Evolutionary conservation across 2,888 invertebrate genomes (phyloP).

Genomic region (Pseudolycoriella hygida): DNA sequence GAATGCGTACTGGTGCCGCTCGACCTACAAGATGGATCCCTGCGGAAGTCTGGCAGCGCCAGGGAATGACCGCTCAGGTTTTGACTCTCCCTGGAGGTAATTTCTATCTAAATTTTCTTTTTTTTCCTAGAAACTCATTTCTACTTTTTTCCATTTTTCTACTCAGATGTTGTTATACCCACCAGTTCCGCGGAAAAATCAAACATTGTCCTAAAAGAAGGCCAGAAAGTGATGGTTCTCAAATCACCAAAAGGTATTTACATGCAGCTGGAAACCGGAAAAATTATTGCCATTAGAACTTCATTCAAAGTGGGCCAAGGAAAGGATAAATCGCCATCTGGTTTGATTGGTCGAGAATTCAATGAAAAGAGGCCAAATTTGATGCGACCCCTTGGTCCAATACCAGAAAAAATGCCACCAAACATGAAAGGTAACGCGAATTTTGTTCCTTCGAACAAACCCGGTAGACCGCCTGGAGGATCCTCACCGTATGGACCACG

Average conservation of each 20-base stretch:
- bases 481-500: conserved; percentile 23
- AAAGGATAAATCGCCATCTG: conserved; percentile 12
- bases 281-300: conserved; percentile 69
- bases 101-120: conserved; percentile 5
- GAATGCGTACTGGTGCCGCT: conserved; percentile 27
- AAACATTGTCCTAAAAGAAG: conserved; percentile 80
- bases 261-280: conserved; percentile 85
- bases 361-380: conserved; percentile 2
- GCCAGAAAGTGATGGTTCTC: conserved; percentile 84
- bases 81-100: conserved; percentile 75
- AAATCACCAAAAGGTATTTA: conserved; percentile 93
- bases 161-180: conserved; percentile 71
- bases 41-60: conserved; percentile 78
- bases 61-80: conserved; percentile 90
- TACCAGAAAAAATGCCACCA: conserved; percentile 28
- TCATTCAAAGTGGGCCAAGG: conserved; percentile 20
- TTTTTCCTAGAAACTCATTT: background rate
- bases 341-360: conserved; percentile 2
- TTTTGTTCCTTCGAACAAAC: conserved; percentile 35
- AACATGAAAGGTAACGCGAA: conserved; percentile 41
- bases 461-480: background rate
- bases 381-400: background rate
- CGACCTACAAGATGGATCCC: conserved; percentile 60
- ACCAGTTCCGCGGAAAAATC: conserved; percentile 80
- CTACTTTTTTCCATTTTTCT: background rate